Evolutionary conservation across 2,113 vertebrate species (phyloP), one percentile per base, ranked within the genome.

Genomic region (Callopanchax toddi): DNA sequence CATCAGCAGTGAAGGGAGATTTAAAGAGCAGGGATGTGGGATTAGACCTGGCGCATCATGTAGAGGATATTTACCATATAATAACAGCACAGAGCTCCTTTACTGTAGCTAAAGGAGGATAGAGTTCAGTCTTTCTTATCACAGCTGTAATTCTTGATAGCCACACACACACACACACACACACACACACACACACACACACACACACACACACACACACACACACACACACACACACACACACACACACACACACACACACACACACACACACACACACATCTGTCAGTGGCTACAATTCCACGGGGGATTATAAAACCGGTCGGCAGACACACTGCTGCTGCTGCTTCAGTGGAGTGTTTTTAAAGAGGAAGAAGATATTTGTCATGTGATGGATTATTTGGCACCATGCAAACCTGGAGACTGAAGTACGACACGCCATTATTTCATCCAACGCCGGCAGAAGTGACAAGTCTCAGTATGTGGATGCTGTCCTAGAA

Each of bases 281-380:
- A 83, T 87, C 82, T 88, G 82, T 77, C 82, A 68, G 73, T 40
- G 3, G 60, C 76, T 40, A 59, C 74, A 61, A 78, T 85, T 82
- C 75, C 66, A 61, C 2, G 16, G 60, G 65, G 77, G 81, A 81
- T 86, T 84, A 86, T 67, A 73, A 49, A 63, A 56, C 0, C 44
- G 17, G 55, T 53, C 18, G n/a, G 16, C 70, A 64, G 51, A 68
- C 66, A 21, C 26, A 13, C 54, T 34, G 43, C 54, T 23, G 23
- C 44, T 36, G 56, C 70, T 34, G 48, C 25, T 29, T n/a, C n/a
- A 11, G 49, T 25, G 17, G 25, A 32, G 7, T 29, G 15, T 46
- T 80, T 73, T 66, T 75, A 59, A 67, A 61, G 29, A 73, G 60
- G 49, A 52, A 51, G 60, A 43, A 68, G 59, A 76, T 67, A 54